Percentiles rank a stretch among this genome's conserved stretches.
phyloP scores from a whole-genome alignment of 2,888 invertebrate genomes.

The Polydrusus tereticollis region DNA sequence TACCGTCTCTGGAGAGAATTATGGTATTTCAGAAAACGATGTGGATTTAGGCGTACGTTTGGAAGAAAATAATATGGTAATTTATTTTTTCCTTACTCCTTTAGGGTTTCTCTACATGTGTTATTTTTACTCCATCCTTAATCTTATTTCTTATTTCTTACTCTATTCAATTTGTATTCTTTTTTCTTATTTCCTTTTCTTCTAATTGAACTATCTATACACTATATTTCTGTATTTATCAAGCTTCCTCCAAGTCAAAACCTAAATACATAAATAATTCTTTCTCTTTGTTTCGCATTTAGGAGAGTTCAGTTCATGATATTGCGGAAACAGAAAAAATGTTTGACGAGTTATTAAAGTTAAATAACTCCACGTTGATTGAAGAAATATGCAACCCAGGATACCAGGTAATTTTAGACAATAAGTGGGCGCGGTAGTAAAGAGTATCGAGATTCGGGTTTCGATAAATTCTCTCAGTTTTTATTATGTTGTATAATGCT shows the following conservation, averaged over 20 bases:
- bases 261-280: not conserved
- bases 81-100: no score
- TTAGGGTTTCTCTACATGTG: no score
- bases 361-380: slow-evolving; percentile 74
- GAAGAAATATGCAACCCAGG: slow-evolving; percentile 71
- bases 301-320: slow-evolving; percentile 35
- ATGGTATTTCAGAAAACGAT: not conserved
- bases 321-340: slow-evolving; percentile 67
- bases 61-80: not conserved
- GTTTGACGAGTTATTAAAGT: slow-evolving; percentile 76
- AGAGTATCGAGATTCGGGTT: no score
- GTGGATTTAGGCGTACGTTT: not conserved
- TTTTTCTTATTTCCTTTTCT: no score
- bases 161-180: no score
- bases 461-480: no score
- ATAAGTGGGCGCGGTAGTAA: not conserved
- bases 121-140: no score
- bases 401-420: slow-evolving; percentile 26
- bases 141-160: no score
- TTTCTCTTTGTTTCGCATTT: not conserved
- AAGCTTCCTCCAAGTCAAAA: no score
- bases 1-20: not conserved
- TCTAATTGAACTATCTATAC: no score
- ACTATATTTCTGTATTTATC: no score
- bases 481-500: no score